These are phyloP conservation scores for Lagopus leucura DNA, from an alignment of 2,113 vertebrate genomes.

Conservation along the genomic window DNA sequence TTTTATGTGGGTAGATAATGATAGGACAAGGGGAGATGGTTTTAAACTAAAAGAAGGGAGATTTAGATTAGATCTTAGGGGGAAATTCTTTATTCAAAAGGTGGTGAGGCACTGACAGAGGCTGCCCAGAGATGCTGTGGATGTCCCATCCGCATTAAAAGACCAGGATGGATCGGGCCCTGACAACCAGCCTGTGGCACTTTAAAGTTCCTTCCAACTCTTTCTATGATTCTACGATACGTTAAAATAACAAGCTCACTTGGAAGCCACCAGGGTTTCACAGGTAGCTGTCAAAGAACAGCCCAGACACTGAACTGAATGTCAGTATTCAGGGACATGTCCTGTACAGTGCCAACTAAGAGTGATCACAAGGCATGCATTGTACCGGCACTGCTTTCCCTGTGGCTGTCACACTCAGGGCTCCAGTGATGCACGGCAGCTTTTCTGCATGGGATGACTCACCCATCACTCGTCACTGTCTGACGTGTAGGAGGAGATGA, in stretches of 20 bases:
- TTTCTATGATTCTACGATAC: no score
- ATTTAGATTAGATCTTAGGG: no score
- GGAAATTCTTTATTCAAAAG: no score
- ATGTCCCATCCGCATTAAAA: no score
- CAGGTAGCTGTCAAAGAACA: neutral
- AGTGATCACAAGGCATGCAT: fast-evolving
- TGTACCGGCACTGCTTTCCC: neutral
- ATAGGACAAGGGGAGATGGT: no score
- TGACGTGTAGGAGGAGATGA: neutral
- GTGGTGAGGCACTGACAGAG: no score
- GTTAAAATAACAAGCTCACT: neutral
- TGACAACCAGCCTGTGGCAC: no score
- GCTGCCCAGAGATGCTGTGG: no score
- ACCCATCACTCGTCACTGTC: neutral
- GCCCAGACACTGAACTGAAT: neutral
- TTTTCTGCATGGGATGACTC: neutral
- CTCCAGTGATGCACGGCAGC: neutral
- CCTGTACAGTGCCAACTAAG: neutral
- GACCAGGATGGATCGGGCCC: no score
- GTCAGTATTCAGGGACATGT: neutral
- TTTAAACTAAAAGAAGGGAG: no score
- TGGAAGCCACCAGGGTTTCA: neutral
- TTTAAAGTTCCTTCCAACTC: no score
- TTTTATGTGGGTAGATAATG: no score
- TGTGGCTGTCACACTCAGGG: fast-evolving